Evolutionary conservation across 2,888 invertebrate genomes (phyloP), one percentile per base, ranked within the genome.

Genomic region (Eucera pruinosa): DNA sequence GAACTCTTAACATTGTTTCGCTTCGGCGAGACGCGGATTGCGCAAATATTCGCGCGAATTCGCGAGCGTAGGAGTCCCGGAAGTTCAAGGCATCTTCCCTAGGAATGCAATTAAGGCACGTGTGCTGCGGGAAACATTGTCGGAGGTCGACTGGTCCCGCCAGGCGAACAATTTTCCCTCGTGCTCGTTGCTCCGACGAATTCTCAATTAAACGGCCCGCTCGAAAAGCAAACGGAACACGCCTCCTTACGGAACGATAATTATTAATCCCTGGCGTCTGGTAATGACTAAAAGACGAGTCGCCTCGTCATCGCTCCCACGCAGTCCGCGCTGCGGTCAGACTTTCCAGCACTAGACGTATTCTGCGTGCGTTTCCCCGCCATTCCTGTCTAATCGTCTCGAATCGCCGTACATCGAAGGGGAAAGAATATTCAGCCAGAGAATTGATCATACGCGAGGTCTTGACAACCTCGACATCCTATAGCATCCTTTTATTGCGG

Each of bases 181-280:
- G 9, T 18, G 61, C 39, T 41, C 41, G 45, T 41, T 6, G 62
- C 50, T 52, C 47, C 62, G 66, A 66, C 74, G 76, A 75, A 78
- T 84, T 69, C 74, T 72, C 70, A 60, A 80, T 85, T 78, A 81
- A 84, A 76, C 67, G 69, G 64, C 43, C 64, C 25, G 39, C 75
- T 71, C 62, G 64, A 39, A 58, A 65, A 58, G 45, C 20, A 55
- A 69, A 74, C 48, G 64, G 15, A 45, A 52, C 54, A 45, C 79
- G 55, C 55, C 73, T 65, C n/a, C 61, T 61, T 39, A 39, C 60
- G 36, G 20, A 23, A 18, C 9, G 73, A 64, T 86, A 87, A 87
- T 87, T 84, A 36, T 6, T 36, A 86, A 83, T 81, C 80, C 75
- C 67, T 48, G 55, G 47, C 48, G 65, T 68, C 11, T 20, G 43